Conservation (phyloP, 2,888 invertebrate genomes). For the Apocheima hispidaria region DNA sequence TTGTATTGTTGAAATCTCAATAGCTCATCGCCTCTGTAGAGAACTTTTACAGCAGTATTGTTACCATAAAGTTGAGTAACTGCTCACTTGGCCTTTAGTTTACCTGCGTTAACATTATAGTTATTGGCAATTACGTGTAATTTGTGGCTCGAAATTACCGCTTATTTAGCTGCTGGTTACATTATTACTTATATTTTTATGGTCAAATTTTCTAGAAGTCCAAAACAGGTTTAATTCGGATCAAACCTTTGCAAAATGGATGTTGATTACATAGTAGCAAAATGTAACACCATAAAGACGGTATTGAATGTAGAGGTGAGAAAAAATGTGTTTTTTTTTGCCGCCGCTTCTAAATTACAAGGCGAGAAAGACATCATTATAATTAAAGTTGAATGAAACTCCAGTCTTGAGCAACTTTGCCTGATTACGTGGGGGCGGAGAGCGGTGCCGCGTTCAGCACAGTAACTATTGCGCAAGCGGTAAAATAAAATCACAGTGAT, state of each 20-base stretch:
- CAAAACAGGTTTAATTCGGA: conserved; percentile 1
- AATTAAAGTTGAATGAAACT: conserved; percentile 39
- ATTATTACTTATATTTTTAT: conserved; percentile 5
- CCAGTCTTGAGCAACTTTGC: conserved; percentile 31
- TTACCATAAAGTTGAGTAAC: conserved; percentile 38
- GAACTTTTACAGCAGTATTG: conserved; percentile 18
- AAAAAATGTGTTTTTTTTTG: conserved; percentile 1
- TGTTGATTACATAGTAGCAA: conserved; percentile 8
- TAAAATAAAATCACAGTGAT: conserved; percentile 69
- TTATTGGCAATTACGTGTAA: conserved; percentile 21
- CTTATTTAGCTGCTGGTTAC: conserved; percentile 12
- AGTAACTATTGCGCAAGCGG: conserved; percentile 70
- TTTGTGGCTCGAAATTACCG: conserved; percentile 3
- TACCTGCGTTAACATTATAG: conserved; percentile 20
- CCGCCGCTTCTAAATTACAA: conserved; percentile 27
- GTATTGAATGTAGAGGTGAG: background rate
- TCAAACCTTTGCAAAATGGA: conserved; percentile 1
- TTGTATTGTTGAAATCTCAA: conserved; percentile 53
- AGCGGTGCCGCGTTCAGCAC: conserved; percentile 50
- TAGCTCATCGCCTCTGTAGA: conserved; percentile 18
- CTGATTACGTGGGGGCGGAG: conserved; percentile 44
- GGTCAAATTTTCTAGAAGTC: background rate
- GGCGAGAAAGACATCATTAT: conserved; percentile 20
- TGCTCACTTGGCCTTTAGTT: conserved; percentile 46
- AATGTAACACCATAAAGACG: background rate